Percentiles rank a stretch among this genome's conserved stretches.
Conservation (phyloP, 2,113 vertebrate genomes). For the Empidonax traillii region DNA sequence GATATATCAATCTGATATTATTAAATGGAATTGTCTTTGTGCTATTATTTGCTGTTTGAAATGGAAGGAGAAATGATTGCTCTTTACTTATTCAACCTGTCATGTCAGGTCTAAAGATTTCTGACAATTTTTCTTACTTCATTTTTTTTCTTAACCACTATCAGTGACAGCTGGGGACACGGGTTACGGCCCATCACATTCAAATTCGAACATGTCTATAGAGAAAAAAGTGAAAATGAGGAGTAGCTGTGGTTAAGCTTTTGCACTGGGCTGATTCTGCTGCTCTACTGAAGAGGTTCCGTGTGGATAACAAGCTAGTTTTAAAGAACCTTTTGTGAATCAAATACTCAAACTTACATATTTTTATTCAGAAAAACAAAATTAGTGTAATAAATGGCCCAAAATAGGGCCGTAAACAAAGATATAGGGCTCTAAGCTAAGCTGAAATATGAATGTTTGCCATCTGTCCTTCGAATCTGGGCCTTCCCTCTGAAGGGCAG, state of each 20-base stretch:
- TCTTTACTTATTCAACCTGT: neutral
- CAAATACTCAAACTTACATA: neutral
- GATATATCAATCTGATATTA: neutral
- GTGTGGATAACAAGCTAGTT: neutral
- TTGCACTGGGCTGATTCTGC: neutral
- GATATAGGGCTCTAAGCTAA: neutral
- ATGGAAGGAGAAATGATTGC: neutral
- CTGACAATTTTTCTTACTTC: neutral
- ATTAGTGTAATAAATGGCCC: neutral
- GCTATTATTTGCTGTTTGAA: neutral
- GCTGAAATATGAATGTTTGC: neutral
- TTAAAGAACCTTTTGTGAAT: neutral
- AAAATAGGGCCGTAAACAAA: neutral
- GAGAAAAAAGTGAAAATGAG: neutral
- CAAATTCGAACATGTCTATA: rapidly evolving
- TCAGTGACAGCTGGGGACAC: neutral
- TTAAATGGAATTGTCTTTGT: neutral
- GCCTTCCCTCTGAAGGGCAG: neutral
- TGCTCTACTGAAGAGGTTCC: neutral
- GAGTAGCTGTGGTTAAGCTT: neutral
- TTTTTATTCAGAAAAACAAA: neutral
- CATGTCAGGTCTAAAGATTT: neutral
- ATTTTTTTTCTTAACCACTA: neutral
- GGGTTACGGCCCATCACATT: neutral
- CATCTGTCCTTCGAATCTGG: neutral